Evolutionary conservation across 2,797 vertebrate species (phyloP), one percentile per base, ranked within the genome.

Genomic region (Lycodopsis pacificus): DNA sequence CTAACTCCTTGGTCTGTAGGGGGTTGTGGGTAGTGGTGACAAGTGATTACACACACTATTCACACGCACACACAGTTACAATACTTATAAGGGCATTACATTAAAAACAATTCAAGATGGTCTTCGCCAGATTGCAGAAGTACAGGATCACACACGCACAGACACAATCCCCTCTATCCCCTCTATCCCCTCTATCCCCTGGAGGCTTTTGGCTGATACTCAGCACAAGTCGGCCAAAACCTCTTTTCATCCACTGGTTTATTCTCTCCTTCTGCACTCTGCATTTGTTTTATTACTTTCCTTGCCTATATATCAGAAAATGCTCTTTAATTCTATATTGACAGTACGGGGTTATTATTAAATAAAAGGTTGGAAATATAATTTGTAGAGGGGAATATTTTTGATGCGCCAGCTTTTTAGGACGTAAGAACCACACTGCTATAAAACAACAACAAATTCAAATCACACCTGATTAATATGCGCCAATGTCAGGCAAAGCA

Each of bases 261-360:
- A 42, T 48, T 75, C 20, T 63, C 22, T 73, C 40, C 3, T 44
- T 27, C 76, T 58, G 11, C 54, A 71, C 56, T 71, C 17, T 30
- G 4, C 54, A 44, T 89, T 65, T 42, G 27, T 70, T 54, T 42
- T 85, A 82, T 83, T 89, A 42, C 86, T 88, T 89, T 92, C 84
- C 88, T 90, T 87, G 91, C 90, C 85, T 87, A 71, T 84, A 73
- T 70, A 73, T 25, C 20, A 54, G 27, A 25, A 48, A 74, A 71
- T 58, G 15, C 58, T 62, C 51, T 63, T 51, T 32, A 65, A 72
- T 72, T 79, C 56, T 62, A 6, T 74, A 46, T 25, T 63, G 66
- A 46, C 57, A 10, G 42, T 62, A 17, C 17, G 44, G 48, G 66
- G 53, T 79, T 67, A 65, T 8, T 66, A 42, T 71, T 57, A 59